Conservation (phyloP, 2,113 vertebrate species). For the Bagarius yarrelli region DNA sequence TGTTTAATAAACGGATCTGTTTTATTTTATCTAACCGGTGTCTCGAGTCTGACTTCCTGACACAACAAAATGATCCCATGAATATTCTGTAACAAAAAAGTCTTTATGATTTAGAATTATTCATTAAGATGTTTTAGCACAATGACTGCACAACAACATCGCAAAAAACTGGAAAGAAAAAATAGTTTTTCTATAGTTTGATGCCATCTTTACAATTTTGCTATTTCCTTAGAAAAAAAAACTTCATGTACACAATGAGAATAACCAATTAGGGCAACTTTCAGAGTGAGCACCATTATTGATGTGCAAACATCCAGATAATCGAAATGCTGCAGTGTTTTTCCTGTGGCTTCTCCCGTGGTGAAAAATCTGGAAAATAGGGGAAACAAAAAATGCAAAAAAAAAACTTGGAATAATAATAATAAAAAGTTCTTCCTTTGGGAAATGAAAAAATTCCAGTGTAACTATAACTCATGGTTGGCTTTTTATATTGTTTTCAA, state of each 20-base stretch:
- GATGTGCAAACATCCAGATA: not conserved
- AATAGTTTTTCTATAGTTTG: not conserved
- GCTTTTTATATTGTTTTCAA: not conserved
- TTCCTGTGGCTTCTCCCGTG: not conserved
- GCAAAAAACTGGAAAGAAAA: not conserved
- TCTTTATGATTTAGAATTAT: no score
- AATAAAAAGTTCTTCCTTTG: not conserved
- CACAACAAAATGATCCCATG: no score
- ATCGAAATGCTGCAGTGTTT: not conserved
- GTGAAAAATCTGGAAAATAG: not conserved
- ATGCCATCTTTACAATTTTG: not conserved
- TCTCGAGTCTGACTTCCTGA: no score
- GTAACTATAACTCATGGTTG: not conserved
- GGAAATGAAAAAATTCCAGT: not conserved
- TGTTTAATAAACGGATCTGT: no score
- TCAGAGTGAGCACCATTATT: not conserved
- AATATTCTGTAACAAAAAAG: no score
- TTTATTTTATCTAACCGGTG: no score
- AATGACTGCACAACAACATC: no score
- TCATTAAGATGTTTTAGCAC: no score
- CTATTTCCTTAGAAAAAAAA: not conserved
- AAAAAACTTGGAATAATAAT: not conserved
- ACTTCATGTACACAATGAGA: not conserved
- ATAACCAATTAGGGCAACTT: not conserved
- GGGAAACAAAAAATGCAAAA: not conserved